Percentiles rank a stretch among this genome's conserved stretches.
These are phyloP conservation scores for Scolanthus callimorphus DNA, from an alignment of 92 coral and sea anemone genomes.

Conservation along the genomic window DNA sequence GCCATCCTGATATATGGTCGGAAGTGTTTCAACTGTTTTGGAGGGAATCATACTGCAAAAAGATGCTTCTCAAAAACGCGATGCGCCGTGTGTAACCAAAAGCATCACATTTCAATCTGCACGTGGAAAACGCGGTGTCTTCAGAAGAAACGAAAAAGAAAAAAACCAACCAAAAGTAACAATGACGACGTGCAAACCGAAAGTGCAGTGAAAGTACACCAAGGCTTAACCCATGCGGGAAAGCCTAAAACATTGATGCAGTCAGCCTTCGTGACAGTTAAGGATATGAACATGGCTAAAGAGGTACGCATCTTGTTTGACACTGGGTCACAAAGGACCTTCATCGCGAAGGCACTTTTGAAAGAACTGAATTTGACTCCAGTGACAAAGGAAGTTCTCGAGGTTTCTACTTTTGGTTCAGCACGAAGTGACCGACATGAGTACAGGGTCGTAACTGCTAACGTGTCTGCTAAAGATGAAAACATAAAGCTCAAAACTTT, in stretches of 20 bases:
- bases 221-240: background rate
- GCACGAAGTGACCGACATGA: slow-evolving; percentile 10
- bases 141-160: background rate
- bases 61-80: slow-evolving; percentile 40
- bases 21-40: slow-evolving; percentile 37
- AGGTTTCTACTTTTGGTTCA: slow-evolving; percentile 27
- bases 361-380: slow-evolving; percentile 28
- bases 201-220: background rate
- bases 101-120: slow-evolving; percentile 43
- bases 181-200: too few species aligned
- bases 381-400: slow-evolving; percentile 23
- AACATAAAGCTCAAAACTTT: slow-evolving; percentile 22
- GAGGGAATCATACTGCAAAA: slow-evolving; percentile 17
- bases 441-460: slow-evolving; percentile 13
- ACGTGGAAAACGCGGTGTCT: background rate
- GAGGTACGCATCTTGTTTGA: slow-evolving; percentile 32
- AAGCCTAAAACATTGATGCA: background rate
- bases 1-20: background rate
- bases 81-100: slow-evolving; percentile 14
- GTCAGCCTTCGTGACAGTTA: background rate
- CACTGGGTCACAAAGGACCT: slow-evolving; percentile 45
- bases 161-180: background rate
- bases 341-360: slow-evolving; percentile 18
- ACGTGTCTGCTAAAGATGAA: slow-evolving; percentile 20
- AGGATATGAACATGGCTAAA: background rate